phyloP scores from a whole-genome alignment of 1,140 invertebrate genomes.

The Leptonema lineaticorne region DNA sequence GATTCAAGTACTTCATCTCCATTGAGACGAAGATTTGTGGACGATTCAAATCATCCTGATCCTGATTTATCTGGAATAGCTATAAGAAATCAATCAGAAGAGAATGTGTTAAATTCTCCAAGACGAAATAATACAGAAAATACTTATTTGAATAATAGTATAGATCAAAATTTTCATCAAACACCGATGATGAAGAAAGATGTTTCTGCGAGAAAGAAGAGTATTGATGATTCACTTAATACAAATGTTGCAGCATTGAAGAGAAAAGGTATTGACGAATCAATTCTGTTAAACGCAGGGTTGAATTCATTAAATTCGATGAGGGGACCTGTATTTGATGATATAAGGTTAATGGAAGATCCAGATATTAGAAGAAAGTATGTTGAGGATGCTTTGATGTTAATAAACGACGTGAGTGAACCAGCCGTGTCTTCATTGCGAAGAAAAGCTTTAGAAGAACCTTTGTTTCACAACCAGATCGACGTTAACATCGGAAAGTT shows the following conservation, averaged over 20 bases:
- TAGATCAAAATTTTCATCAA: constrained; percentile 1
- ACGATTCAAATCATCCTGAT: constrained; percentile 19
- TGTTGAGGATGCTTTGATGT: constrained; percentile 24
- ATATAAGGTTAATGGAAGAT: constrained; percentile 14
- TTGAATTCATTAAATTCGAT: constrained; percentile 14
- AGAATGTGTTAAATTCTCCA: constrained; percentile 5
- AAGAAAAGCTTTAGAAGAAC: constrained; percentile 21
- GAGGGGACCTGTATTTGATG: constrained; percentile 10
- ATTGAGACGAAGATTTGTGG: constrained; percentile 20
- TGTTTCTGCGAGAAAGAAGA: constrained; percentile 7
- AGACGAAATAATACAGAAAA: constrained; percentile 21
- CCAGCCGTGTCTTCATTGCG: constrained; percentile 4
- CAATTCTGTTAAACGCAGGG: neutral
- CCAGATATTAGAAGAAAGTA: constrained; percentile 19
- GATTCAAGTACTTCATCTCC: constrained; percentile 30
- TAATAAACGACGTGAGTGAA: constrained; percentile 15
- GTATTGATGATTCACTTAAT: constrained; percentile 10
- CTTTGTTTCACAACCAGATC: neutral
- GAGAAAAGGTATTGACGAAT: constrained; percentile 34
- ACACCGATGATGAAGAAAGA: neutral
- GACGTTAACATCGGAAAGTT: constrained; percentile 16
- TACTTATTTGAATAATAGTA: constrained; percentile 4
- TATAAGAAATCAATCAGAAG: constrained; percentile 21
- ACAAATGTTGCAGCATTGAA: constrained; percentile 14
- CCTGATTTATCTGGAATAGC: constrained; percentile 4